Conservation (phyloP, 2,797 vertebrate genomes). For the Phrynocephalus vlangalii region DNA sequence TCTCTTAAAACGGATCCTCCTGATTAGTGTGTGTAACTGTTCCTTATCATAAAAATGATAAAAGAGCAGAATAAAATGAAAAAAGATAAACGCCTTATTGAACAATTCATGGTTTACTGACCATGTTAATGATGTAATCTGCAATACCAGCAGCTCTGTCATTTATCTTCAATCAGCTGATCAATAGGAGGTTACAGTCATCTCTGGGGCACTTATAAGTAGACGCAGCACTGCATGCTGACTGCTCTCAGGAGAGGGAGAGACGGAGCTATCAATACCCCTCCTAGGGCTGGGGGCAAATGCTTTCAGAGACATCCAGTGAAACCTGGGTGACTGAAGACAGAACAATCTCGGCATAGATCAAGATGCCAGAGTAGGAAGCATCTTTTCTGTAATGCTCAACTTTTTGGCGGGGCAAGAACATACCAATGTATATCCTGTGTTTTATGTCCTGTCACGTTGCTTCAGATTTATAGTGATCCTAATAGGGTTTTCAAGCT, state of each 20-base stretch:
- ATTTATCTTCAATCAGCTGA: conserved; percentile 83
- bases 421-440: background rate
- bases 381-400: conserved; percentile 57
- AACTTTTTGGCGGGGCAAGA: conserved; percentile 48
- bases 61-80: conserved; percentile 80
- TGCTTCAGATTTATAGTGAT: too few relatives aligned
- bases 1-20: conserved; percentile 71
- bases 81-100: conserved; percentile 84
- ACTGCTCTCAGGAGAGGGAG: conserved; percentile 70
- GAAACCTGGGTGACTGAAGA: conserved; percentile 68
- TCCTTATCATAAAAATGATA: conserved; percentile 81
- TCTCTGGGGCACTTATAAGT: conserved; percentile 75
- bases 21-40: conserved; percentile 73
- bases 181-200: conserved; percentile 82
- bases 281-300: conserved; percentile 52
- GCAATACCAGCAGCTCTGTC: conserved; percentile 81
- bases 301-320: conserved; percentile 50
- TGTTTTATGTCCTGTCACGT: background rate
- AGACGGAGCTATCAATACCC: conserved; percentile 66
- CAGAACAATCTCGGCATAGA: conserved; percentile 58
- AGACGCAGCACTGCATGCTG: conserved; percentile 69
- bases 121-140: conserved; percentile 85
- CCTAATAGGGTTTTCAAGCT: too few relatives aligned
- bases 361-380: conserved; percentile 51
- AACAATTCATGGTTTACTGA: conserved; percentile 85